phyloP scores from a whole-genome alignment of 2,797 vertebrate species.

The Chrysocyon brachyurus region DNA sequence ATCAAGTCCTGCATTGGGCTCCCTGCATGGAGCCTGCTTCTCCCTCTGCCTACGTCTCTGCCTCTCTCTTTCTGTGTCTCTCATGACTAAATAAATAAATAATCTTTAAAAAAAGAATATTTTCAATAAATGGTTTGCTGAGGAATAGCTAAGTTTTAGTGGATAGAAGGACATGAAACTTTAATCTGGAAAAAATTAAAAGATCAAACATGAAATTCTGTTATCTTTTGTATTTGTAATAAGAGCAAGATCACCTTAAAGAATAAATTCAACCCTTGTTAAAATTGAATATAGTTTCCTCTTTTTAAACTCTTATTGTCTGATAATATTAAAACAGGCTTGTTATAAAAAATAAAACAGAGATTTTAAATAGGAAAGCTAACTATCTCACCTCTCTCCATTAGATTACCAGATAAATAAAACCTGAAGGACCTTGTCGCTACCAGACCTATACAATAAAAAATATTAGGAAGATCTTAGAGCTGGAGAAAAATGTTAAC shows the following conservation, averaged over 20 bases:
- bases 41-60: too few relatives aligned
- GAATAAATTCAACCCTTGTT: neutral
- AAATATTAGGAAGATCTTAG: neutral
- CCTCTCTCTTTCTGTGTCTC: too few relatives aligned
- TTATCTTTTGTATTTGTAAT: neutral
- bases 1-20: too few relatives aligned
- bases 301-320: neutral
- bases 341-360: neutral
- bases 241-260: neutral
- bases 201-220: neutral
- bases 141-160: neutral
- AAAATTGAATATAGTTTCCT: neutral
- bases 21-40: too few relatives aligned
- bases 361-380: slow-evolving; percentile 23
- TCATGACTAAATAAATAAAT: too few relatives aligned
- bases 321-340: neutral
- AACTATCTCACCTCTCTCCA: neutral
- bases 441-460: neutral
- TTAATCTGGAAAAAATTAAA: neutral
- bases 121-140: neutral
- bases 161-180: neutral
- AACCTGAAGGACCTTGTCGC: neutral
- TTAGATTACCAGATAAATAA: neutral
- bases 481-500: neutral
- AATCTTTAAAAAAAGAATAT: neutral